These are phyloP conservation scores for Peromyscus aztecus DNA, from an alignment of 2,797 vertebrate genomes.

Conservation along the genomic window DNA sequence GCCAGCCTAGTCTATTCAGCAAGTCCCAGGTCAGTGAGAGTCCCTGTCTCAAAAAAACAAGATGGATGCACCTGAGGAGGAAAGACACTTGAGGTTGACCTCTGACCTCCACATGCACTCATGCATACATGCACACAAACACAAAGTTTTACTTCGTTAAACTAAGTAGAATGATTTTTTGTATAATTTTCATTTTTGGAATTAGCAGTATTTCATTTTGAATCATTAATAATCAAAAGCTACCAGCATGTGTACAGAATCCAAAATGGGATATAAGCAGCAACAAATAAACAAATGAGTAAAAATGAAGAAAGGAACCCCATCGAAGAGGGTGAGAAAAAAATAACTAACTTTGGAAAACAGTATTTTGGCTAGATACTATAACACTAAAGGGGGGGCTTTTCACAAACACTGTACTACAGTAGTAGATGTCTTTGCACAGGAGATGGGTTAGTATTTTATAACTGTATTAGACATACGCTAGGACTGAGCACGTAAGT, in stretches of 20 bases:
- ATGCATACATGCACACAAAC: no score
- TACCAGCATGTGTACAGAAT: neutral
- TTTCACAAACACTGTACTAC: neutral
- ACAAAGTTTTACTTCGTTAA: conserved; percentile 22
- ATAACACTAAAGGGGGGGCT: neutral
- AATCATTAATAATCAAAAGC: conserved; percentile 45
- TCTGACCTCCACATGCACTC: neutral
- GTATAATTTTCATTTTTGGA: conserved; percentile 9
- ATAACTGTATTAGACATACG: neutral
- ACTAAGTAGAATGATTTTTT: conserved; percentile 20
- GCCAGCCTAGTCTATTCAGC: neutral
- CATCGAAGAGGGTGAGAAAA: neutral
- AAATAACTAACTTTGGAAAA: conserved; percentile 26
- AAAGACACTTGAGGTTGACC: neutral
- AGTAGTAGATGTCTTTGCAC: neutral
- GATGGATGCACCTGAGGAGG: neutral
- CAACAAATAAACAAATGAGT: neutral
- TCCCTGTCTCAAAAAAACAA: neutral
- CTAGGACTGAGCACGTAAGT: neutral
- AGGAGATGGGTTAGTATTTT: neutral
- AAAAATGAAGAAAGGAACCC: conserved; percentile 11
- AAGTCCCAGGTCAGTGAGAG: neutral
- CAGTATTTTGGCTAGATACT: conserved; percentile 6
- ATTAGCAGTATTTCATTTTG: conserved; percentile 33
- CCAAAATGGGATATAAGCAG: conserved; percentile 40